Percentiles rank a stretch among this genome's conserved stretches.
Evolutionary conservation across 2,888 invertebrate genomes (phyloP).

Genomic region (Serrognathus titanus): DNA sequence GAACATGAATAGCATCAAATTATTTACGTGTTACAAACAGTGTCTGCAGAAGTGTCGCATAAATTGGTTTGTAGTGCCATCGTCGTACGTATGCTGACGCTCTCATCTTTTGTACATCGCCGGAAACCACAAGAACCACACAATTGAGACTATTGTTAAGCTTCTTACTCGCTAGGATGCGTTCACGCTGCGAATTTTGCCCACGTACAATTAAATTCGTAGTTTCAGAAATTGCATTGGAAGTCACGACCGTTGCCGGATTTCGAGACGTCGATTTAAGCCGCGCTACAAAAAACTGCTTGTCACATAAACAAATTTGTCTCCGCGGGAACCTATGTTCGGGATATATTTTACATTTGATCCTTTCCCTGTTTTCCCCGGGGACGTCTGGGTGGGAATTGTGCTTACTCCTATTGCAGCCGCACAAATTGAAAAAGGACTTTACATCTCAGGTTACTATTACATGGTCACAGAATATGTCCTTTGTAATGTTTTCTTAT

Average conservation of each 20-base stretch:
- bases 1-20: constrained; percentile 13
- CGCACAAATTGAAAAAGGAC: constrained; percentile 24
- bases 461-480: not conserved
- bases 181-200: not conserved
- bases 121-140: constrained; percentile 40
- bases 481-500: constrained; percentile 9
- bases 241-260: not conserved
- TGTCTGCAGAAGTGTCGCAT: constrained; percentile 19
- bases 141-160: constrained; percentile 36
- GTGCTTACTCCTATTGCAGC: constrained; percentile 22
- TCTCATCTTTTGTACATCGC: constrained; percentile 16
- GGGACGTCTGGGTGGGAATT: constrained; percentile 28
- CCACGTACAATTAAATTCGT: not conserved
- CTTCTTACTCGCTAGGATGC: constrained; percentile 35
- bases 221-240: not conserved
- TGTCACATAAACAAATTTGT: constrained; percentile 24
- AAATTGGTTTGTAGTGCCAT: constrained; percentile 16
- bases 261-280: not conserved
- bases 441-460: constrained; percentile 4
- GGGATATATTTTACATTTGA: constrained; percentile 30
- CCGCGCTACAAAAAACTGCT: constrained; percentile 1
- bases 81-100: constrained; percentile 22
- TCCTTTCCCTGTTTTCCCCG: constrained; percentile 26
- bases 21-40: constrained; percentile 18
- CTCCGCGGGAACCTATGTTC: constrained; percentile 17